Base-by-base conservation (phyloP, 1,140 invertebrate genomes). In the Drosophila gunungcola region DNA sequence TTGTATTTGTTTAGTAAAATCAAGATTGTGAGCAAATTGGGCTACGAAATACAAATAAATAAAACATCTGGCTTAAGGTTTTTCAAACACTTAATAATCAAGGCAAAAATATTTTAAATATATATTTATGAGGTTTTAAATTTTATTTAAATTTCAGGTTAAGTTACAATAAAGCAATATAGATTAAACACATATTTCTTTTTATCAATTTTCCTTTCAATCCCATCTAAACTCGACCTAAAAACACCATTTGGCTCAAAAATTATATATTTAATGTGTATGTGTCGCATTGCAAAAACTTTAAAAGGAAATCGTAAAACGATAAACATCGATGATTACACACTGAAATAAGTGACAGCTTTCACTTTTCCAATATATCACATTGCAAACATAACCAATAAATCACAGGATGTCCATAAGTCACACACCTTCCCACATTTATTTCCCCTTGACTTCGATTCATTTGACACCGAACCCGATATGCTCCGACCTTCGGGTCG, bases 361-460 rank as follows among this genome's bases (percentile, higher is more conserved):
- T 45, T 56, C 32, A 61, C 39, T 43, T 61, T 11, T 45, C 9
- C 55, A 61, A 27, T 13, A 61, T 64, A 64, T 64, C 55, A 64
- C 21, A 45, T 64, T 43, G 16, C 61, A 32, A 45, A 34, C 36
- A 46, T 10, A 62, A 32, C 21, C 56, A 64, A 64, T 64, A 62
- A 62, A 64, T 64, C 62, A 64, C 64, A 68, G 64, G 61, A 68
- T 65, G 46, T 12, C 64, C 61, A 65, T 43, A 68, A 65, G 64
- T 64, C 61, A 52, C 61, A 52, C 25, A 36, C 36, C 38, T 43
- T 65, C 38, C 64, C 36, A 36, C 60, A 36, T 42, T 52, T 36
- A 64, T 45, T 68, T 65, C 61, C 61, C 36, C 46, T 53, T 29
- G 32, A 53, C 61, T 68, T 68, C 38, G 29, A 68, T 65, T 42